These are phyloP conservation scores for Tor tambroides DNA, from an alignment of 2,113 vertebrate genomes.

Conservation along the genomic window DNA sequence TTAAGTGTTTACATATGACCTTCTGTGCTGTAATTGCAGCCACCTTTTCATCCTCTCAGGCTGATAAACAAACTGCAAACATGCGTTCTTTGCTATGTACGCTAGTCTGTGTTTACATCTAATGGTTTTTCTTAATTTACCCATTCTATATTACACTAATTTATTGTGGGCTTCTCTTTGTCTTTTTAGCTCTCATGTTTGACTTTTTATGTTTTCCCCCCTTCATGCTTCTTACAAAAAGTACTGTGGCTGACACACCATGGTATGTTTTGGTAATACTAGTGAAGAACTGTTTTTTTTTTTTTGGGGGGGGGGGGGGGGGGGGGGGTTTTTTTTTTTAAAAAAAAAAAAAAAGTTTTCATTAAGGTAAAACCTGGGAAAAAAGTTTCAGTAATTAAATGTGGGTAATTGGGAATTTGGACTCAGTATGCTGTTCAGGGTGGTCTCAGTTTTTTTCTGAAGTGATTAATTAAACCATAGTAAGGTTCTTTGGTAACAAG, in stretches of 20 bases:
- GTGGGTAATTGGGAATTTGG: background rate
- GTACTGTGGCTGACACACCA: background rate
- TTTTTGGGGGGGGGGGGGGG: no score
- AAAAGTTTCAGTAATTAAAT: background rate
- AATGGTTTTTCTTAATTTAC: background rate
- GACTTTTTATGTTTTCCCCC: background rate
- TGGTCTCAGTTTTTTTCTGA: no score
- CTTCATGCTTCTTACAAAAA: background rate
- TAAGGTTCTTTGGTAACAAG: no score
- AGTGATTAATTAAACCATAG: no score
- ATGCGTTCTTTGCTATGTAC: background rate
- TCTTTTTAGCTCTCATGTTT: background rate
- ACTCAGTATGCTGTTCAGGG: no score
- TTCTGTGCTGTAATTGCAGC: constrained; percentile 1
- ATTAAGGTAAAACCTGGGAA: background rate
- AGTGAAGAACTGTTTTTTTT: no score
- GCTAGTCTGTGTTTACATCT: background rate
- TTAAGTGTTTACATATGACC: constrained; percentile 32
- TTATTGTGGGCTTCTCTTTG: background rate
- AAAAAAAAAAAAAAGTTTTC: background rate
- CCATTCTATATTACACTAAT: background rate
- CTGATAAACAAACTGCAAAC: constrained; percentile 20
- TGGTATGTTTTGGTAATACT: background rate
- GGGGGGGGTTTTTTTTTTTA: no score
- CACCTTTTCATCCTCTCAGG: background rate